Percentiles rank a stretch among this genome's conserved stretches.
Conservation (phyloP, 2,888 invertebrate genomes). For the Tipula vernalis region DNA sequence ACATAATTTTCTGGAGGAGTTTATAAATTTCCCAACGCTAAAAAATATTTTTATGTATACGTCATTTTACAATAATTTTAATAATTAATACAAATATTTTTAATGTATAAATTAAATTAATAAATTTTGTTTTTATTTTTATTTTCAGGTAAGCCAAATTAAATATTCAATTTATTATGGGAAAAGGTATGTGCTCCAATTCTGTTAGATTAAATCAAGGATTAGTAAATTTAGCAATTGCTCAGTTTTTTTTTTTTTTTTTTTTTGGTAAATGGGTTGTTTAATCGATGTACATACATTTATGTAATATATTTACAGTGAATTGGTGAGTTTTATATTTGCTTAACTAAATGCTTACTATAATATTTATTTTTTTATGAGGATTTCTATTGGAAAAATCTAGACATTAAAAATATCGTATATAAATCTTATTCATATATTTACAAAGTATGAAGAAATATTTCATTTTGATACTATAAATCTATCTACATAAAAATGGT, state of each 20-base stretch:
- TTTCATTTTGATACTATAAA: not conserved
- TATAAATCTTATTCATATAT: not conserved
- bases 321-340: not conserved
- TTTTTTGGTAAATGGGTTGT: not conserved
- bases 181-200: not conserved
- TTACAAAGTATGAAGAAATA: too few species aligned
- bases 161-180: not conserved
- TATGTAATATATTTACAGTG: not conserved
- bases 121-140: not conserved
- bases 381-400: not conserved
- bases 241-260: too few species aligned
- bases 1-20: not conserved
- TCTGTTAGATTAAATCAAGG: not conserved
- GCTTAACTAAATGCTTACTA: not conserved
- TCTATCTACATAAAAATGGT: not conserved
- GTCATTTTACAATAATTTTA: not conserved
- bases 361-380: not conserved
- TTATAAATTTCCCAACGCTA: not conserved
- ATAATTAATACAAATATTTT: not conserved
- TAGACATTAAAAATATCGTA: not conserved
- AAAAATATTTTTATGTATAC: not conserved
- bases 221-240: not conserved
- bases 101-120: not conserved
- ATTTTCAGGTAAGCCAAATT: not conserved
- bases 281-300: not conserved